These are phyloP conservation scores for Dinothrombium tinctorium DNA, from an alignment of 1,140 invertebrate genomes.

Conservation along the genomic window DNA sequence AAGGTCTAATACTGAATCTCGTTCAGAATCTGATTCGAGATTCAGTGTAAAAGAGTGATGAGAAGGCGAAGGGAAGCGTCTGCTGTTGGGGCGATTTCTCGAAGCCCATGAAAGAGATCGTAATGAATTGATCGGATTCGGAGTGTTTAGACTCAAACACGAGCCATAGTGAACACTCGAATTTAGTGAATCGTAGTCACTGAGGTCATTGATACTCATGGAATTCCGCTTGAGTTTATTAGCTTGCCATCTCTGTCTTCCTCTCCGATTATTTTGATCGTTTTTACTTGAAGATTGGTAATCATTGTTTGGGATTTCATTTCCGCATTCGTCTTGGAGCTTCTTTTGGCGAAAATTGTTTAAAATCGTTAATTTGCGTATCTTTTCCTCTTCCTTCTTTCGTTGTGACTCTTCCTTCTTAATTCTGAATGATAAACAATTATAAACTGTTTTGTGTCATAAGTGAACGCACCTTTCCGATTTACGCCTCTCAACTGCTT, in stretches of 20 bases:
- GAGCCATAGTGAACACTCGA: constrained; percentile 6
- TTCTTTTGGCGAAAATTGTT: constrained; percentile 88
- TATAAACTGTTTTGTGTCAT: too few relatives aligned
- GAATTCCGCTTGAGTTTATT: too few relatives aligned
- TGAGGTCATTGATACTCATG: too few relatives aligned
- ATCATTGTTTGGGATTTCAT: constrained; percentile 1
- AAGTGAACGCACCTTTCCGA: constrained; percentile 19
- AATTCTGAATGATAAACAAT: constrained; percentile 27
- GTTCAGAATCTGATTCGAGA: constrained; percentile 14
- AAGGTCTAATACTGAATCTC: constrained; percentile 14
- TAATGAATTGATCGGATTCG: neutral
- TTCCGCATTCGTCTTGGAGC: constrained; percentile 55
- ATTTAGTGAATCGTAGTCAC: too few relatives aligned
- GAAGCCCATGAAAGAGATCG: neutral
- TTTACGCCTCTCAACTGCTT: constrained; percentile 45
- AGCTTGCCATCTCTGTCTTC: too few relatives aligned
- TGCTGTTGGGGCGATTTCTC: neutral
- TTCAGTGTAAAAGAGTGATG: neutral
- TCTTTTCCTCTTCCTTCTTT: constrained; percentile 73
- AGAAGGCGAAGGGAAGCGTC: neutral
- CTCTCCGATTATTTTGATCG: too few relatives aligned
- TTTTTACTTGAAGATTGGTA: neutral
- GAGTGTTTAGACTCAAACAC: constrained; percentile 3
- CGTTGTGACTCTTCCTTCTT: constrained; percentile 58
- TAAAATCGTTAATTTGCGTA: constrained; percentile 57